Evolutionary conservation across 2,888 invertebrate species (phyloP).

Genomic region (Eupithecia subumbrata): DNA sequence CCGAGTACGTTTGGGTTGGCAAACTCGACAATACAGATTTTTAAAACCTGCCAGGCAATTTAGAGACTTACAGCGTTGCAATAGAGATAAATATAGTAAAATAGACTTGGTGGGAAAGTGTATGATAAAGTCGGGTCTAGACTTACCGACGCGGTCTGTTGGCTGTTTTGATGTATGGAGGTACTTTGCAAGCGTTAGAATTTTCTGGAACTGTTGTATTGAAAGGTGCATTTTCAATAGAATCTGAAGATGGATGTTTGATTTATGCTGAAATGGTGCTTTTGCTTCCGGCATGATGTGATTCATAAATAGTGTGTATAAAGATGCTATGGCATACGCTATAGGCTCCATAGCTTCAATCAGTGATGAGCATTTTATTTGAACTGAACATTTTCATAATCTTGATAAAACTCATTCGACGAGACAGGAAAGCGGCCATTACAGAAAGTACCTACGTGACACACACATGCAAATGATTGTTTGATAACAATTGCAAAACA

Average conservation of each 20-base stretch:
- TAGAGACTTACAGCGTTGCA: constrained; percentile 8
- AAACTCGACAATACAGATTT: constrained; percentile 12
- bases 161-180: constrained; percentile 45
- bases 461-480: constrained; percentile 10
- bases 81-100: constrained; percentile 17
- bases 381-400: background rate
- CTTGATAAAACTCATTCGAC: constrained; percentile 26
- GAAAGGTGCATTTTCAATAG: constrained; percentile 29
- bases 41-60: constrained; percentile 15
- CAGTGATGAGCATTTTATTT: background rate
- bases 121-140: constrained; percentile 46
- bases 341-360: background rate
- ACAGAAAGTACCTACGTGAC: constrained; percentile 30
- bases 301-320: background rate
- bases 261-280: background rate
- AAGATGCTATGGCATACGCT: background rate
- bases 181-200: constrained; percentile 44
- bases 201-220: constrained; percentile 37
- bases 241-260: constrained; percentile 17
- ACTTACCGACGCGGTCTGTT: constrained; percentile 46
- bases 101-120: constrained; percentile 24
- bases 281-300: background rate
- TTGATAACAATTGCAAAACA: background rate
- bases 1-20: constrained; percentile 23
- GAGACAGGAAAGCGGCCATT: constrained; percentile 13